These are phyloP conservation scores for Ptychadena robeensis DNA, from an alignment of 2,797 vertebrate species.

Conservation along the genomic window DNA sequence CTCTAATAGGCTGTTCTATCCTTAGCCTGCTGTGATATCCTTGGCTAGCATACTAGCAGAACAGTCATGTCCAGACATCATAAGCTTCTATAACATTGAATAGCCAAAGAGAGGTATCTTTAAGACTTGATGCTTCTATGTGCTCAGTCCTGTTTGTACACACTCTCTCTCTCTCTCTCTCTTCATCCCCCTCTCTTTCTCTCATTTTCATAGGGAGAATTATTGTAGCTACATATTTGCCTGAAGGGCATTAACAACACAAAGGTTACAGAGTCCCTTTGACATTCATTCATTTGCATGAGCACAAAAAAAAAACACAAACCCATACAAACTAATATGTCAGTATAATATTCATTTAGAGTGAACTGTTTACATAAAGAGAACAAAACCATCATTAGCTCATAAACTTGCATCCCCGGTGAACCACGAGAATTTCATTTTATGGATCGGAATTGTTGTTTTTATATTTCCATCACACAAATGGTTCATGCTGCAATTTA, in stretches of 20 bases:
- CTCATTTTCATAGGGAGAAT: neutral
- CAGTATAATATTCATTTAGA: neutral
- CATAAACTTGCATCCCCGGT: neutral
- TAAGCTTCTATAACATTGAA: neutral
- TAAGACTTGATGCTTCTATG: neutral
- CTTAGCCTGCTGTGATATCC: too few species aligned
- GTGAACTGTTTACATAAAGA: neutral
- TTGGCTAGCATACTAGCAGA: too few species aligned
- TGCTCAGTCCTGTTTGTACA: too few species aligned
- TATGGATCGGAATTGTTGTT: neutral
- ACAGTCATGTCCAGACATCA: too few species aligned
- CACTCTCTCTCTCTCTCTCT: neutral
- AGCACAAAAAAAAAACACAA: neutral
- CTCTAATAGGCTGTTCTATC: too few species aligned
- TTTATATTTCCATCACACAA: constrained; percentile 16
- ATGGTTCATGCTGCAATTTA: constrained; percentile 21
- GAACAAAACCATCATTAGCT: constrained; percentile 7
- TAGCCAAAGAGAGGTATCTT: neutral
- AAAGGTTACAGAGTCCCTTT: neutral
- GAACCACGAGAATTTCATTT: neutral
- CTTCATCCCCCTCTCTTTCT: too few species aligned
- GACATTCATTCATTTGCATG: neutral
- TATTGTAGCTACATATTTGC: neutral
- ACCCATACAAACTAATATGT: neutral
- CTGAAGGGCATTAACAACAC: neutral